phyloP scores from a whole-genome alignment of 2,113 vertebrate species.

The Leptosomus discolor region DNA sequence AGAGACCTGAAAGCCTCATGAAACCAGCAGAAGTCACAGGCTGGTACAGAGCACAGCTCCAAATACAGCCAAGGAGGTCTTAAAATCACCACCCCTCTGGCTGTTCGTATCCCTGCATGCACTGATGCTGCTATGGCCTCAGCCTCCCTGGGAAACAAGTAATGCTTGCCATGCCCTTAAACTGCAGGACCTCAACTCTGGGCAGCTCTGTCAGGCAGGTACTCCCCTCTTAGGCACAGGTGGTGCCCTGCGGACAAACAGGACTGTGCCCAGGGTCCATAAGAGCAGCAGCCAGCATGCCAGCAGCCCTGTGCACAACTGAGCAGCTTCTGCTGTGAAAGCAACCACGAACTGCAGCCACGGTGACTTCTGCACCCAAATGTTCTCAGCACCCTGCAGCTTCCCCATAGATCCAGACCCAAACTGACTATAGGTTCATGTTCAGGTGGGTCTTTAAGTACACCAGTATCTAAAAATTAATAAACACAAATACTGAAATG shows the following conservation, averaged over 20 bases:
- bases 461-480: neutral
- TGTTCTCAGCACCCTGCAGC: neutral
- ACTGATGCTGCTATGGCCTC: neutral
- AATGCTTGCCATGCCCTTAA: neutral
- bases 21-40: neutral
- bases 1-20: neutral
- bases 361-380: neutral
- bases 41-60: neutral
- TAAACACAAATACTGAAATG: neutral
- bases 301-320: neutral
- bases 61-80: neutral
- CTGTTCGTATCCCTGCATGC: neutral
- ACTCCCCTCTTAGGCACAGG: accelerated
- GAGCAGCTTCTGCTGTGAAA: neutral
- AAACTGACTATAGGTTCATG: neutral
- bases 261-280: accelerated
- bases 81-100: neutral
- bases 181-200: neutral
- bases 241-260: neutral
- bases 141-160: neutral
- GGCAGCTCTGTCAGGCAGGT: neutral
- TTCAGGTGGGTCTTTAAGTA: neutral
- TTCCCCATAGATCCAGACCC: neutral
- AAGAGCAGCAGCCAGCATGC: neutral
- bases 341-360: neutral